These are phyloP conservation scores for Crambe crambe DNA, from an alignment of 37 sponge, comb jelly and placozoan genomes.

Conservation along the genomic window DNA sequence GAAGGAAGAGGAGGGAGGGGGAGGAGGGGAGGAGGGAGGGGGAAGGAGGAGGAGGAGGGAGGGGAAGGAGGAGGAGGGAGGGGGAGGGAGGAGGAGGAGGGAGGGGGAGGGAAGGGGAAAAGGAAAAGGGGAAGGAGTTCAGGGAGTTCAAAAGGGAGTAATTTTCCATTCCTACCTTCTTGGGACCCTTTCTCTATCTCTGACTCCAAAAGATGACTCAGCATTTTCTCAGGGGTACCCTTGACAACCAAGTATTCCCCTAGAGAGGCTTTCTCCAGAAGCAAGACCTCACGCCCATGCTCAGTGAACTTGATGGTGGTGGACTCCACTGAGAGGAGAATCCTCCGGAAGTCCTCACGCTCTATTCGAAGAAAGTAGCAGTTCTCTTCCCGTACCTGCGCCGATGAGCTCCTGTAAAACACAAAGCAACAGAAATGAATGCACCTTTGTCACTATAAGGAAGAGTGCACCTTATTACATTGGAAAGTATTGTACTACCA, in stretches of 20 bases:
- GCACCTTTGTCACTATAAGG: too few species aligned
- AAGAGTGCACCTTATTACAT: too few species aligned
- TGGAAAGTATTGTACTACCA: too few species aligned
- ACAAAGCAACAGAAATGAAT: not conserved
- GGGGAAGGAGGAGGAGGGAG: not conserved
- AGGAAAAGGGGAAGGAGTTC: not conserved
- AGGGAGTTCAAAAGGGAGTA: not conserved
- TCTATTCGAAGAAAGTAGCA: conserved; percentile 74
- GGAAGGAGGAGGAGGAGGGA: not conserved
- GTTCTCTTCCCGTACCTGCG: conserved; percentile 62
- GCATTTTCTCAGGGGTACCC: conserved; percentile 83
- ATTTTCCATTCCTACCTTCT: conserved; percentile 35
- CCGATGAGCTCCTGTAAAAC: conserved; percentile 40
- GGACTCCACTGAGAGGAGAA: conserved; percentile 75
- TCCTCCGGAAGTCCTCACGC: conserved; percentile 79
- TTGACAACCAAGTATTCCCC: conserved; percentile 69
- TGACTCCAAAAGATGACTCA: conserved; percentile 76
- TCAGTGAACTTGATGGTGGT: conserved; percentile 74
- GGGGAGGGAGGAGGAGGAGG: not conserved
- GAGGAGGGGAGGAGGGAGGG: not conserved
- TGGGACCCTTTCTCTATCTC: conserved; percentile 35
- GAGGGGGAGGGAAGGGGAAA: not conserved
- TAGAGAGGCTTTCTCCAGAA: conserved; percentile 63
- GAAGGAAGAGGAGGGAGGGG: not conserved
- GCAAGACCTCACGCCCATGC: conserved; percentile 76